Conservation (phyloP, 2,888 invertebrate species). For the Acronicta psi region DNA sequence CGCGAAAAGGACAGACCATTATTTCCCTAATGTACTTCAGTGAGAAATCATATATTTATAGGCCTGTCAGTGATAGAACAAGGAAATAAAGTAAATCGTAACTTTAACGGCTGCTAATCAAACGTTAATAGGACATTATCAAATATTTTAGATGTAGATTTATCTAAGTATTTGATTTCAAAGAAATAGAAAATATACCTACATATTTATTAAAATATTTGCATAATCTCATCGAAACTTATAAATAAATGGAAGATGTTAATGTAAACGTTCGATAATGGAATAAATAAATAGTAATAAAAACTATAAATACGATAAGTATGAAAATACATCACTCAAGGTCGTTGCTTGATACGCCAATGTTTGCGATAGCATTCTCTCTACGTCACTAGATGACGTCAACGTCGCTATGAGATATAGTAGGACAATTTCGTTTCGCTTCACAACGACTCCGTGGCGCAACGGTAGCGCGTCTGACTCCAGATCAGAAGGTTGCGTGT, state of each 20-base stretch:
- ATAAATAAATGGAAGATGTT: slow-evolving; percentile 1
- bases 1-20: no score
- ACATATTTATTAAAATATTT: slow-evolving; percentile 17
- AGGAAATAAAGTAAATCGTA: slow-evolving; percentile 19
- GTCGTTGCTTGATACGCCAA: slow-evolving; percentile 8
- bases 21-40: no score
- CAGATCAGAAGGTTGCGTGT: slow-evolving; percentile 99
- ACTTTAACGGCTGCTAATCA: slow-evolving; percentile 30
- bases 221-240: slow-evolving; percentile 9
- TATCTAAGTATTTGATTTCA: slow-evolving; percentile 1
- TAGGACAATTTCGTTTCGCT: slow-evolving; percentile 44
- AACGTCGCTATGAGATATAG: slow-evolving; percentile 27
- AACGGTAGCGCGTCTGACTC: slow-evolving; percentile 99
- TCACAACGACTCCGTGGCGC: slow-evolving; percentile 94
- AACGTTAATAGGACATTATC: slow-evolving; percentile 19
- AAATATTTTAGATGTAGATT: slow-evolving; percentile 28
- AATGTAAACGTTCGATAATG: background rate
- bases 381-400: slow-evolving; percentile 57
- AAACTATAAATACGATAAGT: slow-evolving; percentile 7
- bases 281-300: slow-evolving; percentile 3
- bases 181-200: background rate
- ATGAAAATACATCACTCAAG: slow-evolving; percentile 30
- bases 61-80: no score
- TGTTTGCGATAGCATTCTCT: slow-evolving; percentile 7
- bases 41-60: no score